These are phyloP conservation scores for Philonicus albiceps DNA, from an alignment of 2,888 invertebrate species.

Conservation along the genomic window DNA sequence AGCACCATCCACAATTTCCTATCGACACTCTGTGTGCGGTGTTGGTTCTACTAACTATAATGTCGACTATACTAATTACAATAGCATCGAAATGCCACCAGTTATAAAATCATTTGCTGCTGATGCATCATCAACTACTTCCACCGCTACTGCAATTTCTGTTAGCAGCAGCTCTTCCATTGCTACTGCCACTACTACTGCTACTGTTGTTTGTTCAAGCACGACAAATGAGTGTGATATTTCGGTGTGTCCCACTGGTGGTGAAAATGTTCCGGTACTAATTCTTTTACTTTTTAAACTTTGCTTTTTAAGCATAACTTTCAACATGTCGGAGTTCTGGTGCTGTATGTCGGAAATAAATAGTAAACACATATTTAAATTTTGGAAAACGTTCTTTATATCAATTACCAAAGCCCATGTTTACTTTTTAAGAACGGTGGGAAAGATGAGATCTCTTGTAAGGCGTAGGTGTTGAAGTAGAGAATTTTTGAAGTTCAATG, in stretches of 20 bases:
- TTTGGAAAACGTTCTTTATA: no score
- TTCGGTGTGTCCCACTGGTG: constrained; percentile 52
- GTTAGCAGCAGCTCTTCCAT: constrained; percentile 24
- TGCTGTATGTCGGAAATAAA: neutral
- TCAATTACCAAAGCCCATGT: no score
- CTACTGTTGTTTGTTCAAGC: constrained; percentile 62
- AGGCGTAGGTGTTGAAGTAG: no score
- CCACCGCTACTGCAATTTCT: constrained; percentile 32
- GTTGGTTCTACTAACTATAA: constrained; percentile 50
- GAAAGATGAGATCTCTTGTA: no score
- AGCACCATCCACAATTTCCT: constrained; percentile 44
- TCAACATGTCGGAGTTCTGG: neutral
- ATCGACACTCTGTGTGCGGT: constrained; percentile 50
- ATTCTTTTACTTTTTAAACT: constrained; percentile 52
- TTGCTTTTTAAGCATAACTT: neutral
- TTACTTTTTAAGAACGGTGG: no score
- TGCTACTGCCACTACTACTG: constrained; percentile 45
- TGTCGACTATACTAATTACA: constrained; percentile 41
- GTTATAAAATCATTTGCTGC: constrained; percentile 50
- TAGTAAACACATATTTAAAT: neutral
- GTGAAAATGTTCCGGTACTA: constrained; percentile 67
- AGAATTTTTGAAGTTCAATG: no score
- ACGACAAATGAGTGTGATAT: constrained; percentile 57
- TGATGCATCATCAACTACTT: constrained; percentile 48
- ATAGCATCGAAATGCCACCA: constrained; percentile 44